Evolutionary conservation across 1,140 invertebrate species (phyloP).

Genomic region (Globodera rostochiensis): DNA sequence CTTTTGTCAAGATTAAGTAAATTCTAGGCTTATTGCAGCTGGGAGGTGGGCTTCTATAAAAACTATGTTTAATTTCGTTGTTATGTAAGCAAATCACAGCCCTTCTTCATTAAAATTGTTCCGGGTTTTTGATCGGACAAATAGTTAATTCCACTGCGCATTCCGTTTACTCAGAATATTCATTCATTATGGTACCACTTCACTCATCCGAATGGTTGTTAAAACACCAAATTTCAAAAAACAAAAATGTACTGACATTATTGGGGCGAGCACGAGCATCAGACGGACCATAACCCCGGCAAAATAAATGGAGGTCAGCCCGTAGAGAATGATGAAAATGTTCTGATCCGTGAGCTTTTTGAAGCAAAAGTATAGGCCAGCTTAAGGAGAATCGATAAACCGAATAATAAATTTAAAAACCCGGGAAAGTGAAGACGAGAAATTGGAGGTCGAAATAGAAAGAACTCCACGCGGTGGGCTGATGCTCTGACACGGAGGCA

Average conservation of each 20-base stretch:
- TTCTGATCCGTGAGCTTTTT: conserved; percentile 94
- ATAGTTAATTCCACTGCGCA: too few species aligned
- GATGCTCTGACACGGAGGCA: conserved; percentile 98
- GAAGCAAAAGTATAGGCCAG: conserved; percentile 96
- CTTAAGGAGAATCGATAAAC: conserved; percentile 65
- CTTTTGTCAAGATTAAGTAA: too few species aligned
- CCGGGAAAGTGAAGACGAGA: conserved; percentile 90
- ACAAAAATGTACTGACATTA: conserved; percentile 71
- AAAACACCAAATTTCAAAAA: too few species aligned
- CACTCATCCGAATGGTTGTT: too few species aligned
- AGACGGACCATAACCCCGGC: conserved; percentile 96
- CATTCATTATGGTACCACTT: too few species aligned
- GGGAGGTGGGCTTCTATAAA: too few species aligned
- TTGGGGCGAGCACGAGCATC: conserved; percentile 94
- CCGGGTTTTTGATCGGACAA: too few species aligned
- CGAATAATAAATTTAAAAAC: conserved; percentile 52
- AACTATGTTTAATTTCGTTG: too few species aligned
- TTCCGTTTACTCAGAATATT: too few species aligned
- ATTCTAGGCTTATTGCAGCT: too few species aligned
- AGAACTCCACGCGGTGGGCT: conserved; percentile 91
- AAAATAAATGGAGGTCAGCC: conserved; percentile 95
- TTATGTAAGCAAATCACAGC: too few species aligned
- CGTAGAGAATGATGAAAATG: conserved; percentile 95
- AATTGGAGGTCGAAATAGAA: conserved; percentile 95
- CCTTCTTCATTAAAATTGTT: too few species aligned